Percentiles rank a stretch among this genome's conserved stretches.
Conservation (phyloP, 2,888 invertebrate species). For the Empis livida region DNA sequence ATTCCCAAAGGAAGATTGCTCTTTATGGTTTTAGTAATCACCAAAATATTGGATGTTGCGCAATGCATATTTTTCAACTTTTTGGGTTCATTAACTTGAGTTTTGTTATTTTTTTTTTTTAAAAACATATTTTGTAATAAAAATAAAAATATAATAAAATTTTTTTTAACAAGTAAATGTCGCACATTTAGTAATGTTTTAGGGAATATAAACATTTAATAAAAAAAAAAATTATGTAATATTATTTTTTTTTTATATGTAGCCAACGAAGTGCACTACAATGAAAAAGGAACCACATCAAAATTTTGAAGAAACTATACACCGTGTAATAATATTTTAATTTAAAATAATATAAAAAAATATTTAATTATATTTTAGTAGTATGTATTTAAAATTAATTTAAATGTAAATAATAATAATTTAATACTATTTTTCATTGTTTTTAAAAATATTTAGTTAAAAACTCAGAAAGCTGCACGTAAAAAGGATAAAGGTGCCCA, state of each 20-base stretch:
- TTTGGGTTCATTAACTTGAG: no score
- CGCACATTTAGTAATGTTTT: not conserved
- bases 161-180: no score
- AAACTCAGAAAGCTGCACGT: constrained; percentile 33
- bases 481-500: constrained; percentile 26
- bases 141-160: no score
- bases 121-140: no score
- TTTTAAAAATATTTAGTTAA: constrained; percentile 19
- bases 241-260: constrained; percentile 13
- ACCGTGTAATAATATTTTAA: constrained; percentile 26
- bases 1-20: no score
- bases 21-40: no score
- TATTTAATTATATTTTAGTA: not conserved
- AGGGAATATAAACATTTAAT: not conserved
- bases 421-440: constrained; percentile 1
- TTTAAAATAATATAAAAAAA: not conserved
- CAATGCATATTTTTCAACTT: no score
- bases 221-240: not conserved
- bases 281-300: constrained; percentile 35
- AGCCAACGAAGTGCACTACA: constrained; percentile 30
- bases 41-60: no score
- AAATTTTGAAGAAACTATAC: constrained; percentile 36
- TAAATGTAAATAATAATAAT: constrained; percentile 1
- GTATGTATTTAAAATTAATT: not conserved
- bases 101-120: no score